Base-by-base conservation (phyloP, 2,113 vertebrate genomes). In the Istiophorus platypterus region DNA sequence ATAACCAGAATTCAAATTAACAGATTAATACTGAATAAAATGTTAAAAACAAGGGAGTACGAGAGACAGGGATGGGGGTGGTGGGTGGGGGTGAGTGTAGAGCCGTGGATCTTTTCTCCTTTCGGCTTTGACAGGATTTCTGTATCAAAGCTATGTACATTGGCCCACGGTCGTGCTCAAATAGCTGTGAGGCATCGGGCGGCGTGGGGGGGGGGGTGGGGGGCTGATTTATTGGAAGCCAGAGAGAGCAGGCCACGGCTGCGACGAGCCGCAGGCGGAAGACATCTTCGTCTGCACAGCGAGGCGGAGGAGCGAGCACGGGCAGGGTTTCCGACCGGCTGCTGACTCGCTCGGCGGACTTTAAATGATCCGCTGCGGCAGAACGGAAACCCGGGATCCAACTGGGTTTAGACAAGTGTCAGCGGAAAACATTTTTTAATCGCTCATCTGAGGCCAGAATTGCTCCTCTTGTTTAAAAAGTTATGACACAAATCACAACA, bases 171-270 rank as follows among this genome's bases (percentile, higher is more conserved):
- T 64, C 9, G 3, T 4, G 68, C 51, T 80, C 75, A 81, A 67
- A 82, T 72, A 89, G 78, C 81, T 54, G 68, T 1, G 22, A 82
- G 78, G 73, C 83, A 11, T 70, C 8, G 18, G 41, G 51, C 68
- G 1, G 72, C 59, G 8, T n/a, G n/a, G n/a, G n/a, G n/a, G n/a
- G n/a, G n/a, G n/a, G n/a, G n/a, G n/a, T n/a, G n/a, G n/a, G 45
- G 15, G 42, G 39, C 65, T 72, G 87, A 91, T 84, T 78, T 76
- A 80, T 63, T 74, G 59, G 62, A 85, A 51, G 54, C 42, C 15
- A 8, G 4, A 22, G 49, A 57, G 57, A 66, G 51, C 58, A 71
- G 65, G 61, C 8, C 49, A 15, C 51, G 22, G 34, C 67, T 49
- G 84, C 13, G 63, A 69, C 22, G 75, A 80, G 65, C 63, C 67